Evolutionary conservation across 2,797 vertebrate species (phyloP), one percentile per base, ranked within the genome.

Genomic region (Coranthus polyacanthus): DNA sequence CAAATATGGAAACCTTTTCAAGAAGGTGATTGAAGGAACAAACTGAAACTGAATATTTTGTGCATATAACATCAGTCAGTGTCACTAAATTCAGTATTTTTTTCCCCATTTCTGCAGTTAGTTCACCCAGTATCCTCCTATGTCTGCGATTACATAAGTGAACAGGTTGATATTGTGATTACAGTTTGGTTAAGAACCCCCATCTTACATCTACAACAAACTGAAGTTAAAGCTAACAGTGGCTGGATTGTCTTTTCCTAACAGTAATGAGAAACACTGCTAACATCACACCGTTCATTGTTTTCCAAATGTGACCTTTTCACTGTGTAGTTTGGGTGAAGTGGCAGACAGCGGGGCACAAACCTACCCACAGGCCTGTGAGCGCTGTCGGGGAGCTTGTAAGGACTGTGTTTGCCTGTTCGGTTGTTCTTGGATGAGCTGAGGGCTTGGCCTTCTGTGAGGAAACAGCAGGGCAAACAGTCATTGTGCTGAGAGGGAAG

Each of bases 341-440:
- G 63, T 38, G 80, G 82, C 36, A 68, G 72, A 83, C 69, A 84
- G 81, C 58, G 2, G 80, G 89, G 72, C 77, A 82, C 70, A 74
- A 72, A 93, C 92, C 88, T 93, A 94, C 92, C 93, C 92, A 93
- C 93, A 92, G 92, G 92, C 91, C 90, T 93, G 83, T 94, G 92
- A 92, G 92, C 76, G 91, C 92, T 92, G 91, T 93, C 88, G 84
- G 90, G 82, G 71, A 91, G 87, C 89, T 90, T 93, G 92, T 89
- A 88, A 47, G 90, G 87, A 87, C 84, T 93, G 84, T 90, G 90
- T 93, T 92, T 94, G 90, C 86, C 80, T 56, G 89, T 89, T 90
- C 89, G 91, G 89, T 84, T 92, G 89, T 84, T 92, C 91, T 93
- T 93, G 91, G 89, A 81, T 73, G 90, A 87, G 90, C 82, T 79